Conservation (phyloP, 2,797 vertebrate genomes). For the Acrossocheilus wenchowensis region DNA sequence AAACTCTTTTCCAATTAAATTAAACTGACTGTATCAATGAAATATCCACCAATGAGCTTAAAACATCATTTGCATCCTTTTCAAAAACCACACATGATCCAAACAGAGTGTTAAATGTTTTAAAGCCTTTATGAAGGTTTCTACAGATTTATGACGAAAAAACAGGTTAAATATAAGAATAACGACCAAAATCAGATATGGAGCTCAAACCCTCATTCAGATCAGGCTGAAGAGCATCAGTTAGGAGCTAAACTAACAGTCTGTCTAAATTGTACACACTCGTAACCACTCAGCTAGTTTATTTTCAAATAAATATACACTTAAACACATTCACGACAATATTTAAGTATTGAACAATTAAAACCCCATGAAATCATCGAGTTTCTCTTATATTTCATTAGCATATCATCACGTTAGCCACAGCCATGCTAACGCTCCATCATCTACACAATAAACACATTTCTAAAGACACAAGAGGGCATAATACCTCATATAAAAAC, state of each 20-base stretch:
- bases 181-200: background rate
- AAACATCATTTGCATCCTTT: background rate
- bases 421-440: conserved; percentile 22
- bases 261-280: background rate
- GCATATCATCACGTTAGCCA: conserved; percentile 39
- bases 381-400: conserved; percentile 4
- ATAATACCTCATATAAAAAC: background rate
- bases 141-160: background rate
- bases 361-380: background rate
- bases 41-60: background rate
- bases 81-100: background rate
- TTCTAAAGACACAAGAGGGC: background rate
- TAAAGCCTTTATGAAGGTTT: background rate
- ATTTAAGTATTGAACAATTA: background rate
- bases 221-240: conserved; percentile 21
- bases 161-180: background rate
- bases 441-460: background rate
- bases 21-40: background rate
- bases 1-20: background rate
- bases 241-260: conserved; percentile 10
- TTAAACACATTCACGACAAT: background rate
- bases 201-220: conserved; percentile 12
- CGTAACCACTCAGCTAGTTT: background rate
- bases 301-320: background rate
- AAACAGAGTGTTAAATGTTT: background rate